Percentiles rank a stretch among this genome's conserved stretches.
phyloP scores from a whole-genome alignment of 2,888 invertebrate genomes.

The Artemia sinica region DNA sequence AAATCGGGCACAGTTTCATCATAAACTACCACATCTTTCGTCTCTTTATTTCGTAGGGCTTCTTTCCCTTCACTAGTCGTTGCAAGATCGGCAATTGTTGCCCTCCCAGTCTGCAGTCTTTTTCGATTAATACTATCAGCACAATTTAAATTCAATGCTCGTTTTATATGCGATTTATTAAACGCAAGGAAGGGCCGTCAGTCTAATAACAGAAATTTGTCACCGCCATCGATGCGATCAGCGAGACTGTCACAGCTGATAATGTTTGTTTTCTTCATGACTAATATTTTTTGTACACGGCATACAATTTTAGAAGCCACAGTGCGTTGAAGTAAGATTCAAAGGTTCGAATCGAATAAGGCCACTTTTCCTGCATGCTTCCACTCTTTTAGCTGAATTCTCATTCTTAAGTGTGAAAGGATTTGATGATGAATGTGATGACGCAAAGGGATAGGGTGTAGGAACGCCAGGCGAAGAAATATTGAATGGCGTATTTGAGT shows the following conservation, averaged over 20 bases:
- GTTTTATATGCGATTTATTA: constrained; percentile 48
- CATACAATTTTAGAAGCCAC: background rate
- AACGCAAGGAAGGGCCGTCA: constrained; percentile 51
- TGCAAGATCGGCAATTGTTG: no score
- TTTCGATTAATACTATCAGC: constrained; percentile 49
- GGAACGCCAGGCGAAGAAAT: background rate
- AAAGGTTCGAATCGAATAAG: constrained; percentile 8
- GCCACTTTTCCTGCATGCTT: background rate
- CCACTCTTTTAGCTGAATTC: constrained; percentile 3
- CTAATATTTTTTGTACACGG: constrained; percentile 35
- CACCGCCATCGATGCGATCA: constrained; percentile 28
- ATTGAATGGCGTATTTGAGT: background rate
- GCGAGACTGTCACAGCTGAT: constrained; percentile 39
- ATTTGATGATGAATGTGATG: background rate
- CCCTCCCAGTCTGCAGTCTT: no score
- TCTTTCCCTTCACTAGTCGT: no score
- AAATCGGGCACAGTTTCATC: no score
- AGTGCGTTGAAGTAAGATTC: background rate
- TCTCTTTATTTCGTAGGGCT: no score
- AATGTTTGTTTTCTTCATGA: constrained; percentile 37
- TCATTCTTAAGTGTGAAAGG: background rate
- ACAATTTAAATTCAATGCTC: constrained; percentile 52
- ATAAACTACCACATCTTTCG: no score
- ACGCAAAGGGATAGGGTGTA: background rate
- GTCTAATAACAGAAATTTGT: constrained; percentile 40